These are phyloP conservation scores for Lordiphosa collinella DNA, from an alignment of 1,140 invertebrate genomes.

Conservation along the genomic window DNA sequence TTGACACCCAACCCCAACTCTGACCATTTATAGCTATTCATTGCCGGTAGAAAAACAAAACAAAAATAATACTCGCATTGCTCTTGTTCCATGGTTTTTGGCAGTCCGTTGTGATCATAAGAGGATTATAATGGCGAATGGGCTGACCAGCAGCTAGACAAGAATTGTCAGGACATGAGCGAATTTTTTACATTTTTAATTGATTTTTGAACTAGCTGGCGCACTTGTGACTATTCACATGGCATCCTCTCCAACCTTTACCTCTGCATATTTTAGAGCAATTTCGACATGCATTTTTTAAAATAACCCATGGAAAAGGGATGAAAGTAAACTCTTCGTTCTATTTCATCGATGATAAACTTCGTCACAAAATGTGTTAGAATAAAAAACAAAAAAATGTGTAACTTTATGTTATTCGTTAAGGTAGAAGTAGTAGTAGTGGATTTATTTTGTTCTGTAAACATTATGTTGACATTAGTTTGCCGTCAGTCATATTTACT, in stretches of 20 bases:
- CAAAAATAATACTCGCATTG: neutral
- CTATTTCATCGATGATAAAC: no score
- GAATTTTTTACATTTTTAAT: conserved; percentile 37
- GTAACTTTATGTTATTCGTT: no score
- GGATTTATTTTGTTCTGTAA: no score
- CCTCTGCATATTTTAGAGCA: no score
- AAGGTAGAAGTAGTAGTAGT: no score
- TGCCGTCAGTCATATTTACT: no score
- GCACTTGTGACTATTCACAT: conserved; percentile 4
- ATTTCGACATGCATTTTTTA: no score
- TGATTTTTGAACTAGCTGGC: conserved; percentile 18
- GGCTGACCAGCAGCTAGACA: conserved; percentile 17
- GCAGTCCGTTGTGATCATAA: neutral
- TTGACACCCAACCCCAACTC: neutral
- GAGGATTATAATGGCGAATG: conserved; percentile 37
- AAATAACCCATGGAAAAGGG: no score
- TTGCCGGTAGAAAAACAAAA: neutral
- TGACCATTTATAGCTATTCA: neutral
- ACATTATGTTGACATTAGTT: no score
- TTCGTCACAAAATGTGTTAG: no score
- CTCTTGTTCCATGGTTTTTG: neutral
- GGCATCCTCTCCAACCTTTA: neutral
- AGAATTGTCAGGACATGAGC: conserved; percentile 12
- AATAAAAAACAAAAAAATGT: no score
- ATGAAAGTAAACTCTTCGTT: no score